Base-by-base conservation (phyloP, 2,797 vertebrate species). In the Schizopygopsis malacanthus region DNA sequence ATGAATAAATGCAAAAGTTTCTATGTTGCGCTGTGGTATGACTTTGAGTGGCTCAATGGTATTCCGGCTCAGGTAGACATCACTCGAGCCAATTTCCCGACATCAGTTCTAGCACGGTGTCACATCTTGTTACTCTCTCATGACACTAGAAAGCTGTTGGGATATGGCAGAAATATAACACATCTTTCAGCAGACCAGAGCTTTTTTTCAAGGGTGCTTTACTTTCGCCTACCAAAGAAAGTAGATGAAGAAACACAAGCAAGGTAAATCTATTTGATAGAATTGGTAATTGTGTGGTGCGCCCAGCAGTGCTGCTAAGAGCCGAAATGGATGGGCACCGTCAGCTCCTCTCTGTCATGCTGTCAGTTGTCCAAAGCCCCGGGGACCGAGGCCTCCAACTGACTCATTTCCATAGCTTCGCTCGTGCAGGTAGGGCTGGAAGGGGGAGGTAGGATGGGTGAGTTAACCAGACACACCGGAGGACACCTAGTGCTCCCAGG, bases 301-400 rank as follows among this genome's bases (percentile, higher is more conserved):
- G 2, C 43, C 85, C 91, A 82, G 89, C 87, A 85, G 91, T 90
- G 84, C 81, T 88, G 90, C 90, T 93, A 91, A 89, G 90, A 91
- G 87, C 88, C 86, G 89, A 90, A 94, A 94, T 91, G 88, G 89
- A 94, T 90, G 91, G 91, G 88, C 89, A 90, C 45, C 87, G 89
- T 93, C 93, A 92, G 91, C 91, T 92, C 89, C 79, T 94, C 93
- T 92, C 87, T 88, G 91, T 92, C 93, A 90, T 88, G 86, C 89
- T 90, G 85, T 93, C 91, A 91, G 88, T 92, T 88, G 90, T 87
- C 88, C 88, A 86, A 90, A 89, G 88, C 92, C 93, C 73, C 33
- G 7, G 83, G 89, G 89, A 89, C 79, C 22, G 8, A 70, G 78
- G 84, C 86, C 80, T 88, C 83, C 33, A 82, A 83, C 90, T 88